A percentile compares a stretch with the other conserved stretches of the same genome.
These are phyloP conservation scores for Tinea pellionella DNA, from an alignment of 2,888 invertebrate species.

Conservation along the genomic window DNA sequence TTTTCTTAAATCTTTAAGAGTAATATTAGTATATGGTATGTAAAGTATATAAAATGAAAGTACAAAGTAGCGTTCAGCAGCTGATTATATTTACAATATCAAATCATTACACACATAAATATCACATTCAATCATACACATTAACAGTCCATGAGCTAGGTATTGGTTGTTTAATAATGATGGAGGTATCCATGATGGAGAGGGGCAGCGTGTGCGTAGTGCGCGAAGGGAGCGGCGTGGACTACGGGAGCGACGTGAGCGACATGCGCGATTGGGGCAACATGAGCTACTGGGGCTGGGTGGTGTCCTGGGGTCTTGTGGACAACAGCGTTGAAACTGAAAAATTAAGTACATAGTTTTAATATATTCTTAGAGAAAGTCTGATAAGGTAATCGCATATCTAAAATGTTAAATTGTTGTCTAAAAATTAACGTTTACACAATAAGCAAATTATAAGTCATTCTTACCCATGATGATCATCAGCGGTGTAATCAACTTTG, in stretches of 20 bases:
- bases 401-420: too few relatives aligned
- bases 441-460: neutral
- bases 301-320: conserved; percentile 63
- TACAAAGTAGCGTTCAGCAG: conserved; percentile 45
- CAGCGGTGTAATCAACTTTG: conserved; percentile 73
- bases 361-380: too few relatives aligned
- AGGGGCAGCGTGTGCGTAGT: conserved; percentile 18
- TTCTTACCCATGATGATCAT: conserved; percentile 69
- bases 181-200: conserved; percentile 47
- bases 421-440: too few relatives aligned
- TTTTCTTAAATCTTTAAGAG: too few relatives aligned
- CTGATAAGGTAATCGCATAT: too few relatives aligned
- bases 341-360: conserved; percentile 20
- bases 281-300: conserved; percentile 48
- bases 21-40: too few relatives aligned
- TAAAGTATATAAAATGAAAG: conserved; percentile 20
- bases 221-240: conserved; percentile 21
- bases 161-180: conserved; percentile 45
- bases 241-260: conserved; percentile 39
- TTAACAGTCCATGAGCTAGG: conserved; percentile 35
- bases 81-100: conserved; percentile 58
- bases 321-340: conserved; percentile 66
- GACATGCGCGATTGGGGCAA: conserved; percentile 40
- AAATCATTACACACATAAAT: conserved; percentile 64
- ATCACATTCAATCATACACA: conserved; percentile 62